Percentiles rank a stretch among this genome's conserved stretches.
phyloP scores from a whole-genome alignment of 2,113 vertebrate genomes.

The Phainopepla nitens region DNA sequence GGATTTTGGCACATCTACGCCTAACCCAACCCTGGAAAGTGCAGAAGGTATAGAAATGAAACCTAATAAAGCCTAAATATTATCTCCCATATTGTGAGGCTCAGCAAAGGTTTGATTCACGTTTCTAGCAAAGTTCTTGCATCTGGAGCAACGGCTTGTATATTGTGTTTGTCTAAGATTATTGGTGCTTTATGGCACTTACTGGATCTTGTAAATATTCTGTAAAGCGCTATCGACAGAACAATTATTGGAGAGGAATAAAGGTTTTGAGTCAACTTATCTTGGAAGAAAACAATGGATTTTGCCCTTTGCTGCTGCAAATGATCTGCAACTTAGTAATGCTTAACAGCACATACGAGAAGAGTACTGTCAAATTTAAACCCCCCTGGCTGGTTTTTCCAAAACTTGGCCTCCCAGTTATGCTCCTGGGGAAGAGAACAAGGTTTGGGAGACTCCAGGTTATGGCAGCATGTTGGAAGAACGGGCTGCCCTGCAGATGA shows the following conservation, averaged over 20 bases:
- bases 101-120: conserved; percentile 43
- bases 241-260: conserved; percentile 4
- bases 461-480: background rate
- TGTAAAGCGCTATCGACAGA: background rate
- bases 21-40: background rate
- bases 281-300: background rate
- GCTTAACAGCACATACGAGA: background rate
- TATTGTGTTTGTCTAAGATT: conserved; percentile 31
- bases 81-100: background rate
- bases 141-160: conserved; percentile 11
- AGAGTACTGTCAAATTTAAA: background rate
- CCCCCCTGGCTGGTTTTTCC: background rate
- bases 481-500: background rate
- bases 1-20: conserved; percentile 18
- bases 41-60: background rate
- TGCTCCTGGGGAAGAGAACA: background rate
- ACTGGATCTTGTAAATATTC: conserved; percentile 34
- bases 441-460: background rate
- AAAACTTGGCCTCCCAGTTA: background rate
- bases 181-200: conserved; percentile 14
- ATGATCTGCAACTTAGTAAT: background rate
- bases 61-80: conserved; percentile 31
- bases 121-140: conserved; percentile 21
- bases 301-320: background rate
- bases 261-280: conserved; percentile 8